Evolutionary conservation across 2,113 vertebrate species (phyloP).

Genomic region (Larimichthys polyactis): DNA sequence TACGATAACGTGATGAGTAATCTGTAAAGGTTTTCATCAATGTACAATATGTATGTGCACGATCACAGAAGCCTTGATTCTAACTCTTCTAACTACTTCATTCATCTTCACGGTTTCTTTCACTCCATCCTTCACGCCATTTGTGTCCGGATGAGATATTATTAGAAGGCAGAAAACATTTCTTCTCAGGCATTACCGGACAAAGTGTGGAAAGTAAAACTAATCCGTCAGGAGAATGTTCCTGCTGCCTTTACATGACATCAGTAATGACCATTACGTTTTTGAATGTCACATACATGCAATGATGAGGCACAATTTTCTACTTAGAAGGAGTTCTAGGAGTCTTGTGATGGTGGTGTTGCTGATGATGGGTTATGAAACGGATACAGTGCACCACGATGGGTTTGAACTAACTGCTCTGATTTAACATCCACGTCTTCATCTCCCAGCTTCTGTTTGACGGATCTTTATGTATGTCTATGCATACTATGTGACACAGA

Average conservation of each 20-base stretch:
- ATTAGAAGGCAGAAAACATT: constrained; percentile 4
- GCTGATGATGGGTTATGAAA: constrained; percentile 23
- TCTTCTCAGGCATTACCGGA: background rate
- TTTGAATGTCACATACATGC: constrained; percentile 21
- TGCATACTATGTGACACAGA: constrained; percentile 74
- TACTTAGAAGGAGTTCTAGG: constrained; percentile 9
- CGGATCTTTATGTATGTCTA: constrained; percentile 72
- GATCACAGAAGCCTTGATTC: background rate
- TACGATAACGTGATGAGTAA: too few species aligned
- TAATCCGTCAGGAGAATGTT: constrained; percentile 14
- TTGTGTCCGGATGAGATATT: background rate
- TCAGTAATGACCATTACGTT: constrained; percentile 41
- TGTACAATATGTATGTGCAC: background rate
- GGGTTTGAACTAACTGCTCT: constrained; percentile 63
- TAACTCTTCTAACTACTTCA: background rate
- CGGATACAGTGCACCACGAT: constrained; percentile 45
- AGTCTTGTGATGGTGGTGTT: constrained; percentile 6
- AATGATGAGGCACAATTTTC: constrained; percentile 39
- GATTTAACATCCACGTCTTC: constrained; percentile 65
- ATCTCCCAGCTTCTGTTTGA: constrained; percentile 66
- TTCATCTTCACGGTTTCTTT: background rate
- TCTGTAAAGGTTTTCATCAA: background rate
- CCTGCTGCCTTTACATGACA: constrained; percentile 13
- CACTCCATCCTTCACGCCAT: background rate
- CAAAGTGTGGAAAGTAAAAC: constrained; percentile 24